A percentile compares a stretch with the other conserved stretches of the same genome.
These are phyloP conservation scores for Tragelaphus strepsiceros DNA, from an alignment of 2,113 vertebrate genomes.

Conservation along the genomic window DNA sequence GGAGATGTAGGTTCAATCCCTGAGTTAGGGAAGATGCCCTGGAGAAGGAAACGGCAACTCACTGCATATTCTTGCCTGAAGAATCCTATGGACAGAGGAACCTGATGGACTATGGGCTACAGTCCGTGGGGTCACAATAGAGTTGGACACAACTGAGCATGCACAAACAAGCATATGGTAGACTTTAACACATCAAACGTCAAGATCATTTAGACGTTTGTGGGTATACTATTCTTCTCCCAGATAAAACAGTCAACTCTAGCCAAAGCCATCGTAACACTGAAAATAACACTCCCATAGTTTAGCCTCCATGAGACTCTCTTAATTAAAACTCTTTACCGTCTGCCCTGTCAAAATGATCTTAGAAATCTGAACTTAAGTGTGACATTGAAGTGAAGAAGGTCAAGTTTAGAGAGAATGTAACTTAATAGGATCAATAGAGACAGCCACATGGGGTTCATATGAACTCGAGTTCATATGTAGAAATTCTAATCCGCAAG, in stretches of 20 bases:
- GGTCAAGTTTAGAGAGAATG: conserved; percentile 70
- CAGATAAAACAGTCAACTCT: conserved; percentile 36
- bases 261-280: conserved; percentile 47
- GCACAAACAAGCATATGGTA: neutral
- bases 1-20: neutral
- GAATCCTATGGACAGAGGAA: neutral
- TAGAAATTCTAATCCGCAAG: neutral
- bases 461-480: neutral
- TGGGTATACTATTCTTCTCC: conserved; percentile 52
- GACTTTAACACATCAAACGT: conserved; percentile 56
- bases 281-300: conserved; percentile 44
- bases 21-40: neutral
- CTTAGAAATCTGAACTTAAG: conserved; percentile 67
- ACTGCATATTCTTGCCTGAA: neutral
- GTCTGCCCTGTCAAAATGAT: conserved; percentile 71
- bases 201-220: conserved; percentile 64
- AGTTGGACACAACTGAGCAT: neutral
- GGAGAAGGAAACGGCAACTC: neutral
- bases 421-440: conserved; percentile 75
- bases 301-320: conserved; percentile 52
- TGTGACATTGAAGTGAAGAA: conserved; percentile 64
- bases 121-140: neutral
- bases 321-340: conserved; percentile 62
- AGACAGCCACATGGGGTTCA: conserved; percentile 69
- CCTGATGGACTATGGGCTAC: neutral